These are phyloP conservation scores for Cyanoderma ruficeps DNA, from an alignment of 2,113 vertebrate species.

Conservation along the genomic window DNA sequence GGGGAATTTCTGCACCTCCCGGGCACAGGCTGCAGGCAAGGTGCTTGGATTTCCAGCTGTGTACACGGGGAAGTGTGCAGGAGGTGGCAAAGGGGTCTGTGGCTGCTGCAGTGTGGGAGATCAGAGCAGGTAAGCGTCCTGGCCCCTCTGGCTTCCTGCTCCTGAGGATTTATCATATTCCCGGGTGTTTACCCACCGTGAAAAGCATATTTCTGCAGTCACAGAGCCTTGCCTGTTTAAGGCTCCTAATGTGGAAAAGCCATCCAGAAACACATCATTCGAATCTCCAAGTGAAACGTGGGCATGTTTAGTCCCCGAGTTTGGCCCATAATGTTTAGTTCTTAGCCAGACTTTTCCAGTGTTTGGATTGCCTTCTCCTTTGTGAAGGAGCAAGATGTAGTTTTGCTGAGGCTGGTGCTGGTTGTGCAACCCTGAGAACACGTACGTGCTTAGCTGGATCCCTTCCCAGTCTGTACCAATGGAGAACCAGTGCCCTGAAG, in stretches of 20 bases:
- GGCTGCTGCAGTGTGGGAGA: background rate
- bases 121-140: background rate
- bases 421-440: conserved; percentile 8
- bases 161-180: background rate
- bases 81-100: background rate
- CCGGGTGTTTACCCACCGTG: background rate
- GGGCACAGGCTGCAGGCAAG: background rate
- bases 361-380: conserved; percentile 18
- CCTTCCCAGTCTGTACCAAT: background rate
- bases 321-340: background rate
- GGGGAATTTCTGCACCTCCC: background rate
- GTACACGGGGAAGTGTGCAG: background rate
- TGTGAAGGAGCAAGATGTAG: background rate
- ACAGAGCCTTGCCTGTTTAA: conserved; percentile 32
- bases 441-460: background rate
- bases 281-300: conserved; percentile 1
- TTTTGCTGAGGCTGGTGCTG: background rate
- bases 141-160: background rate
- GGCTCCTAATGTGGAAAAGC: conserved; percentile 30
- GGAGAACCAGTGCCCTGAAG: background rate
- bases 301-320: background rate
- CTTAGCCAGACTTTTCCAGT: background rate
- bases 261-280: conserved; percentile 53
- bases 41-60: background rate
- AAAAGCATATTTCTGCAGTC: conserved; percentile 12